Conservation (phyloP, 2,888 invertebrate species). For the Scaptomyza polygonia region DNA sequence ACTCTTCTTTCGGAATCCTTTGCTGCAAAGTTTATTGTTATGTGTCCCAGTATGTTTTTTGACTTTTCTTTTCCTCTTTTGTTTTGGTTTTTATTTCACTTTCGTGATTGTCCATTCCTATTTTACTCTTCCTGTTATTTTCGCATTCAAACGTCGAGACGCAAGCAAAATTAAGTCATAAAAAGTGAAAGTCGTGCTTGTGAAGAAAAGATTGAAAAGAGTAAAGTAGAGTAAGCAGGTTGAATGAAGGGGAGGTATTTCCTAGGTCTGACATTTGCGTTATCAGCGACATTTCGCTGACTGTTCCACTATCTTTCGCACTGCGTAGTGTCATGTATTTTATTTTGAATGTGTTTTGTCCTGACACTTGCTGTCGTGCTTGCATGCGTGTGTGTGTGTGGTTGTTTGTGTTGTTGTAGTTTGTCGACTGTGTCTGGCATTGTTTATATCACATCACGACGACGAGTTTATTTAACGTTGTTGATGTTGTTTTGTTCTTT, state of each 20-base stretch:
- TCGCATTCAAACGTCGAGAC: slow-evolving; percentile 47
- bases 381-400: slow-evolving; percentile 16
- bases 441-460: slow-evolving; percentile 61
- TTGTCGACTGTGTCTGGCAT: slow-evolving; percentile 54
- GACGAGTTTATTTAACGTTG: slow-evolving; percentile 35
- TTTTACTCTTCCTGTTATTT: slow-evolving; percentile 43
- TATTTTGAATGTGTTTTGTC: slow-evolving; percentile 57
- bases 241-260: too few relatives aligned
- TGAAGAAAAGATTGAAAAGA: slow-evolving; percentile 28
- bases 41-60: slow-evolving; percentile 45
- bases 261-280: slow-evolving; percentile 46
- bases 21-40: slow-evolving; percentile 56
- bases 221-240: too few relatives aligned
- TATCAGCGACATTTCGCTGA: slow-evolving; percentile 50
- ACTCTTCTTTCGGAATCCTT: slow-evolving; percentile 54
- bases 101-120: slow-evolving; percentile 36
- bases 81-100: slow-evolving; percentile 7
- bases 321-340: slow-evolving; percentile 42
- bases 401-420: slow-evolving; percentile 31
- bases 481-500: slow-evolving; percentile 23
- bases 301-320: neutral
- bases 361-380: slow-evolving; percentile 61
- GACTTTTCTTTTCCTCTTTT: slow-evolving; percentile 20
- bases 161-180: slow-evolving; percentile 59
- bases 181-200: slow-evolving; percentile 56